A percentile compares a stretch with the other conserved stretches of the same genome.
These are phyloP conservation scores for Drosophila mulleri DNA, from an alignment of 2,888 invertebrate species.

Conservation along the genomic window DNA sequence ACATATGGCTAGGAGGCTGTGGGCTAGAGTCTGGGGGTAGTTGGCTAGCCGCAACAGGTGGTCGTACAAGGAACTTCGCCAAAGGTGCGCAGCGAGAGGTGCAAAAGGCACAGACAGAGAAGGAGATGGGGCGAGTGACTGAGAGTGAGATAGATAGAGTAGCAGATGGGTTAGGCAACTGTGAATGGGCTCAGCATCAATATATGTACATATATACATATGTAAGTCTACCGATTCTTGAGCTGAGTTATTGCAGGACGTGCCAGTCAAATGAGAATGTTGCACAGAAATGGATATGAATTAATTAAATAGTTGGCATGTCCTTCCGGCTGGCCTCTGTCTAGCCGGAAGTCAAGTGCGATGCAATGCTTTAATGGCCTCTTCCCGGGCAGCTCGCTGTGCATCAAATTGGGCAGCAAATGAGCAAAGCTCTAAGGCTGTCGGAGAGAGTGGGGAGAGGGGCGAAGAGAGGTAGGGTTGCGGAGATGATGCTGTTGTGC, in stretches of 20 bases:
- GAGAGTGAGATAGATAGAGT: background rate
- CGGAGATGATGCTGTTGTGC: background rate
- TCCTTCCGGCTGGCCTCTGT: conserved; percentile 3
- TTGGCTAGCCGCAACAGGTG: conserved; percentile 23
- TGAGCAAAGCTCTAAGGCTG: conserved; percentile 21
- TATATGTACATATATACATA: background rate
- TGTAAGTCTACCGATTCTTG: background rate
- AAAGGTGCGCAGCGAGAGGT: conserved; percentile 21
- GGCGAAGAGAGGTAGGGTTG: no score
- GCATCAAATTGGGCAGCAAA: conserved; percentile 66
- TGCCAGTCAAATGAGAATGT: conserved; percentile 28
- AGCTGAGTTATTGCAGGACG: conserved; percentile 13
- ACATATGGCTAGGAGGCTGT: background rate
- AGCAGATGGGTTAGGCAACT: background rate
- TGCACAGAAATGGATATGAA: conserved; percentile 31
- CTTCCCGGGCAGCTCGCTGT: conserved; percentile 16
- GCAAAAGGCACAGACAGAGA: background rate
- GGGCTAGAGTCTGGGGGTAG: background rate
- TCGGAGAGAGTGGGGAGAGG: background rate
- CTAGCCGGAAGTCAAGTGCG: background rate
- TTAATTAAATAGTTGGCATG: conserved; percentile 32
- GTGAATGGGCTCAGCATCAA: background rate
- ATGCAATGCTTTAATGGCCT: conserved; percentile 5
- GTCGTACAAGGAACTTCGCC: conserved; percentile 6
- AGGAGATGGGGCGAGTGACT: background rate